Percentiles rank a stretch among this genome's conserved stretches.
Evolutionary conservation across 2,888 invertebrate species (phyloP).

Genomic region (Bombylius discolor): DNA sequence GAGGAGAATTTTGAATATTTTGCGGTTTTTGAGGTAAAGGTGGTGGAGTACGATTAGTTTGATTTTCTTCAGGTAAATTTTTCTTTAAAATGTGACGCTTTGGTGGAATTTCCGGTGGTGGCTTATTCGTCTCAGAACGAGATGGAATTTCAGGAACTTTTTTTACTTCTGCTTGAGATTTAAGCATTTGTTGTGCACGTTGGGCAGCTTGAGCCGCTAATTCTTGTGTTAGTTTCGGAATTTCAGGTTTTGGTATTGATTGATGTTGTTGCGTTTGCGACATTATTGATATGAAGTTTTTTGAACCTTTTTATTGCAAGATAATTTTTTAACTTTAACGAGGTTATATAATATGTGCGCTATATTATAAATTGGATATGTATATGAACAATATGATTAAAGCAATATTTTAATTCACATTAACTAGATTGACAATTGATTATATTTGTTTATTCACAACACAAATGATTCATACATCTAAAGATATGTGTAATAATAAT

Average conservation of each 20-base stretch:
- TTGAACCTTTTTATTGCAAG: too few species aligned
- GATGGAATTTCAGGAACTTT: conserved; percentile 36
- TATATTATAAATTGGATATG: too few species aligned
- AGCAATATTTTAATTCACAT: too few species aligned
- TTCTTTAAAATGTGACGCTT: conserved; percentile 32
- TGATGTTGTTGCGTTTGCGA: background rate
- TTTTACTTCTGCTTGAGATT: conserved; percentile 25
- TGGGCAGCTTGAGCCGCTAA: conserved; percentile 35
- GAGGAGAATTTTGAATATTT: conserved; percentile 32
- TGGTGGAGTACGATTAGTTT: conserved; percentile 22
- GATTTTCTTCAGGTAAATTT: conserved; percentile 26
- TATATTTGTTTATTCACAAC: too few species aligned
- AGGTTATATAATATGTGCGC: too few species aligned
- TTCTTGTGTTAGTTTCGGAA: conserved; percentile 33
- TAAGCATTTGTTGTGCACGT: conserved; percentile 31
- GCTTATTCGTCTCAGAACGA: conserved; percentile 26
- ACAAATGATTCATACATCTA: too few species aligned
- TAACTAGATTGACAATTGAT: too few species aligned
- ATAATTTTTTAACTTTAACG: too few species aligned
- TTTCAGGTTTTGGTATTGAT: conserved; percentile 17
- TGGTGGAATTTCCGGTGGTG: conserved; percentile 35
- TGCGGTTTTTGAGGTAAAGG: conserved; percentile 32
- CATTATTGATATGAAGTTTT: background rate
- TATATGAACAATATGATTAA: too few species aligned
- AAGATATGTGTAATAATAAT: too few species aligned